These are phyloP conservation scores for Pterocles burchelli DNA, from an alignment of 2,113 vertebrate species.

Conservation along the genomic window DNA sequence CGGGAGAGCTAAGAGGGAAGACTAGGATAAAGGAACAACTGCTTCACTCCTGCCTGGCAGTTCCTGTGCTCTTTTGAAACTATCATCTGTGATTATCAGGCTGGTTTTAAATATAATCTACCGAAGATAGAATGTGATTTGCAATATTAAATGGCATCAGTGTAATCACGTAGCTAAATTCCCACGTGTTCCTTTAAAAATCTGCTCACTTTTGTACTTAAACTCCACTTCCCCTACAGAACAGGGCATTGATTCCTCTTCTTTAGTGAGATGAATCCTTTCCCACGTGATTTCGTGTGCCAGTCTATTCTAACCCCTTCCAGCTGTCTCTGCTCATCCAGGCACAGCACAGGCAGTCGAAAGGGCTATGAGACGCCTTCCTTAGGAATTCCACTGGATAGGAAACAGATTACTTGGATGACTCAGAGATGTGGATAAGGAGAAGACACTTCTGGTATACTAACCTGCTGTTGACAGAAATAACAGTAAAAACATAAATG, in stretches of 20 bases:
- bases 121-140: conserved; percentile 33
- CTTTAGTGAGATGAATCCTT: not conserved
- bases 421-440: not conserved
- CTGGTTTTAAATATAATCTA: conserved; percentile 44
- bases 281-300: conserved; percentile 14
- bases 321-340: conserved; percentile 38
- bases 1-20: not conserved
- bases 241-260: conserved; percentile 15
- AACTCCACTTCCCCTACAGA: conserved; percentile 21
- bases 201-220: conserved; percentile 50
- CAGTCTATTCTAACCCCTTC: conserved; percentile 43
- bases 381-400: not conserved
- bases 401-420: not conserved
- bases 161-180: not conserved
- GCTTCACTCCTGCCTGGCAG: not conserved
- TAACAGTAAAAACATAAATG: not conserved
- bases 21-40: not conserved
- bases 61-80: conserved; percentile 3
- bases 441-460: not conserved
- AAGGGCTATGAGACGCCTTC: not conserved
- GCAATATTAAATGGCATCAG: conserved; percentile 49
- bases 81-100: conserved; percentile 46
- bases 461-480: not conserved
- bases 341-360: accelerated
- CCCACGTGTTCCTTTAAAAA: conserved; percentile 30